These are phyloP conservation scores for Sitta europaea DNA, from an alignment of 2,113 vertebrate genomes.

Conservation along the genomic window DNA sequence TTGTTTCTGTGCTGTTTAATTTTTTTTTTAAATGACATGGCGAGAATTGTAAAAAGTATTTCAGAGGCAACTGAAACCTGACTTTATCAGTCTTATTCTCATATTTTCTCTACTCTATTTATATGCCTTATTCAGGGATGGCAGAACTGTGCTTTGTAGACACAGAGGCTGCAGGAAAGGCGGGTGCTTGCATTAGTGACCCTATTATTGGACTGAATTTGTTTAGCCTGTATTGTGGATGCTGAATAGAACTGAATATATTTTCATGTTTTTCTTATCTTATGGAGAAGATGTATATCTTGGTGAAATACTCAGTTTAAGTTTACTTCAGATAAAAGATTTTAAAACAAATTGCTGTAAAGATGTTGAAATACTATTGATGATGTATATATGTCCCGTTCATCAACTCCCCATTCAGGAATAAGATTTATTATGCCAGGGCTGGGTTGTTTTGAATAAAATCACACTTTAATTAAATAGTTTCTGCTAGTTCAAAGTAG, in stretches of 20 bases:
- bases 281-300: neutral
- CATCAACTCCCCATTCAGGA: neutral
- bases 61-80: neutral
- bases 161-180: neutral
- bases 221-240: neutral
- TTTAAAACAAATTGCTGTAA: neutral
- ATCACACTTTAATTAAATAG: neutral
- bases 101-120: neutral
- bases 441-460: neutral
- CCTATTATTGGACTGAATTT: neutral
- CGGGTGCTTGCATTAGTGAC: neutral
- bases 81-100: neutral
- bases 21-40: rapidly evolving
- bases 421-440: neutral
- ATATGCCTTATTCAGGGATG: neutral
- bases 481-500: neutral
- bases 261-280: neutral
- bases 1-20: neutral
- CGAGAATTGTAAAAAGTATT: neutral
- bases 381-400: neutral
- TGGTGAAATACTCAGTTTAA: neutral
- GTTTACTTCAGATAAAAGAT: neutral
- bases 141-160: neutral
- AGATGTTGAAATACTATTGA: neutral
- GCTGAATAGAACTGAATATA: neutral